Percentiles rank a stretch among this genome's conserved stretches.
Evolutionary conservation across 2,797 vertebrate species (phyloP).

Genomic region (Pyrocephalus nanus): DNA sequence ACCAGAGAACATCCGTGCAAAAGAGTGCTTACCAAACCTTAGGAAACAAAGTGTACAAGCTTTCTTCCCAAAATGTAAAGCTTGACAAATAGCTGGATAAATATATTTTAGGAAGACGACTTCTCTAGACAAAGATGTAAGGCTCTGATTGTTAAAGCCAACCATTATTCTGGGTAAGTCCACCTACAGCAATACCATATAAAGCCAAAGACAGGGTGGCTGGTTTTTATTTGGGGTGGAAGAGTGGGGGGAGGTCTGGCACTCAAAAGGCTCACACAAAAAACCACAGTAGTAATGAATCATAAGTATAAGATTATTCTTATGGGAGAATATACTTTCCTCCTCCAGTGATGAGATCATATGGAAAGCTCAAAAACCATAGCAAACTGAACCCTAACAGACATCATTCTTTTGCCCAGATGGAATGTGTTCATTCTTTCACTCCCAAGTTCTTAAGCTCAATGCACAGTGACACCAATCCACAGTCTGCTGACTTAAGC

Average conservation of each 20-base stretch:
- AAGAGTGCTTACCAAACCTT: background rate
- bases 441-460: constrained; percentile 23
- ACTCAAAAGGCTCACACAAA: constrained; percentile 43
- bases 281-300: constrained; percentile 65
- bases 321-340: constrained; percentile 58
- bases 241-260: constrained; percentile 52
- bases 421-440: constrained; percentile 26
- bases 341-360: constrained; percentile 66
- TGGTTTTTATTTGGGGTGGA: constrained; percentile 44
- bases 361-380: constrained; percentile 34
- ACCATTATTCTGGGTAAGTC: constrained; percentile 19
- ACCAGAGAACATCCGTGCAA: background rate
- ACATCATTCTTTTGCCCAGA: background rate
- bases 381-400: constrained; percentile 42
- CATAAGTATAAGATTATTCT: constrained; percentile 49
- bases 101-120: background rate
- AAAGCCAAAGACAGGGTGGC: constrained; percentile 31
- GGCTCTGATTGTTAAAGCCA: constrained; percentile 24
- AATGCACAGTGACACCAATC: constrained; percentile 2
- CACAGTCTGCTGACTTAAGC: constrained; percentile 27
- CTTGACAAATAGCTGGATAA: constrained; percentile 22
- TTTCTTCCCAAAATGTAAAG: background rate
- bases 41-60: background rate
- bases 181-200: constrained; percentile 56
- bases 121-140: constrained; percentile 24